Percentiles rank a stretch among this genome's conserved stretches.
These are phyloP conservation scores for Mastacembelus armatus DNA, from an alignment of 2,797 vertebrate genomes.

Conservation along the genomic window DNA sequence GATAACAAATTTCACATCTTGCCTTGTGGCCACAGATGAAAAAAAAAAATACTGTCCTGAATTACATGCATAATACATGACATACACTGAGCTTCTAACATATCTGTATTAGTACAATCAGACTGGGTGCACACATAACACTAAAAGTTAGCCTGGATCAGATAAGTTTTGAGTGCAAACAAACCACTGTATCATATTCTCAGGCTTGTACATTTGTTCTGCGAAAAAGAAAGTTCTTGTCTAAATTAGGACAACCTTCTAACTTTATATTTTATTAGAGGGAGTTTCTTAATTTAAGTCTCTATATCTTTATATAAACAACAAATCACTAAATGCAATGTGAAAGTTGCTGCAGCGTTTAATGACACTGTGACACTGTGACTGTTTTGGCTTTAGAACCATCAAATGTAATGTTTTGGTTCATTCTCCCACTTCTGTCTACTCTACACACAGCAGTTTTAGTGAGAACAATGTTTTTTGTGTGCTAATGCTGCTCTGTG, in stretches of 20 bases:
- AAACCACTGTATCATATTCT: too few species aligned
- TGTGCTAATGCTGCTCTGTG: too few species aligned
- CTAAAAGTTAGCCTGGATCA: too few species aligned
- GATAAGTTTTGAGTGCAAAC: too few species aligned
- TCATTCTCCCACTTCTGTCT: background rate
- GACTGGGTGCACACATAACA: too few species aligned
- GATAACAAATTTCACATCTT: conserved; percentile 20
- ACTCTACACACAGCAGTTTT: background rate
- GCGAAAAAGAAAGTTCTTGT: background rate
- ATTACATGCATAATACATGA: background rate
- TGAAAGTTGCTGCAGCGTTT: too few species aligned
- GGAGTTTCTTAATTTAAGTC: background rate
- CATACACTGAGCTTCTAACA: too few species aligned
- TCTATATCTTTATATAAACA: background rate
- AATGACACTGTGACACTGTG: too few species aligned
- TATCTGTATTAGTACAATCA: too few species aligned
- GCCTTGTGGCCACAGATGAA: background rate
- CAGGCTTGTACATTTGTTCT: too few species aligned
- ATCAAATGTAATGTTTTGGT: background rate
- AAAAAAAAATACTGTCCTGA: background rate
- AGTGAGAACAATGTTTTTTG: too few species aligned
- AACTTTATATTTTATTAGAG: background rate
- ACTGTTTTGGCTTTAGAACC: background rate
- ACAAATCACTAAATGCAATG: background rate
- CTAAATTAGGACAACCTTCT: background rate